Evolutionary conservation across 2,888 invertebrate species (phyloP).

Genomic region (Theristus sp.): DNA sequence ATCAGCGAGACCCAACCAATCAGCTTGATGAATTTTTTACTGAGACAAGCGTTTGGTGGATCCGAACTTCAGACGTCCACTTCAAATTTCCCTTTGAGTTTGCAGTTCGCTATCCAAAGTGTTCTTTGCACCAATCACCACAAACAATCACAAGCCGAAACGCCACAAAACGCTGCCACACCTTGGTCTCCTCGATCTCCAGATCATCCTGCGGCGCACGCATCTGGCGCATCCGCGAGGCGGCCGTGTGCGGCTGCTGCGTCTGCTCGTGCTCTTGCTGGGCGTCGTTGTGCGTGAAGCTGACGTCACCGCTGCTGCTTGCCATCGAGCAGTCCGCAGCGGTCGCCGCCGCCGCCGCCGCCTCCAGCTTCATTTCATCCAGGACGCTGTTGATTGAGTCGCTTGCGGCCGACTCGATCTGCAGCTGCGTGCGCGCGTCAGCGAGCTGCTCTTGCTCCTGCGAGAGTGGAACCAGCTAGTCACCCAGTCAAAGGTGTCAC

Average conservation of each 20-base stretch:
- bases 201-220: slow-evolving; percentile 81
- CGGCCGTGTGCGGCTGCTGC: slow-evolving; percentile 40
- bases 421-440: neutral
- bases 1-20: too few species aligned
- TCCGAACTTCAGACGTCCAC: neutral
- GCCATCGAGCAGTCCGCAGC: too few species aligned
- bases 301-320: neutral
- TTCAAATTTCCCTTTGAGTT: too few species aligned
- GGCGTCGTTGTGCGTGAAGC: neutral
- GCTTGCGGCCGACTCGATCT: neutral
- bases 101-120: too few species aligned
- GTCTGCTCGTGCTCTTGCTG: slow-evolving; percentile 48
- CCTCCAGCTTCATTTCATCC: neutral
- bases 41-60: neutral
- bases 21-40: too few species aligned
- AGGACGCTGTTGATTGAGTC: too few species aligned
- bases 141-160: neutral
- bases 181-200: slow-evolving; percentile 45
- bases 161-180: neutral
- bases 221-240: slow-evolving; percentile 45
- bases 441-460: neutral
- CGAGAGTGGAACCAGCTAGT: too few species aligned
- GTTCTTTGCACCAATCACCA: too few species aligned
- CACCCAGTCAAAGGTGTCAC: neutral
- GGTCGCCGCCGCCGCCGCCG: neutral